A percentile compares a stretch with the other conserved stretches of the same genome.
Evolutionary conservation across 2,113 vertebrate species (phyloP).

Genomic region (Oxyura jamaicensis): DNA sequence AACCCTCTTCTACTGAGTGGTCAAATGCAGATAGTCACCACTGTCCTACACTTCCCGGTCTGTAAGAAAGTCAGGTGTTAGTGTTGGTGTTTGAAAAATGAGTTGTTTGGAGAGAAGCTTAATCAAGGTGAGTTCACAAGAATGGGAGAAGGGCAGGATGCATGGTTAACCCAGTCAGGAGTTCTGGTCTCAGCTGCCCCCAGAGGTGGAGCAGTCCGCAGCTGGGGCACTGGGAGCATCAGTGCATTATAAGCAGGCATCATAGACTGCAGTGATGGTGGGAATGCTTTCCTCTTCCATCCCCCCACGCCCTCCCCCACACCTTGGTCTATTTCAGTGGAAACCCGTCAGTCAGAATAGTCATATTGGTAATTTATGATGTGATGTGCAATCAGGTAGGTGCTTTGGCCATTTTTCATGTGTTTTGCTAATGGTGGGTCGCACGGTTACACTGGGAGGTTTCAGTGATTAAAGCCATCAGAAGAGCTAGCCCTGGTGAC

Average conservation of each 20-base stretch:
- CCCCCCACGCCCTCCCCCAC: too few relatives aligned
- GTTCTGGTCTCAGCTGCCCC: background rate
- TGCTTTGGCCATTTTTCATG: conserved; percentile 28
- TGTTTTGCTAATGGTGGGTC: background rate
- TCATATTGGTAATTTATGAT: conserved; percentile 9
- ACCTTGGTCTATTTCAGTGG: background rate
- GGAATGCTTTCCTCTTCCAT: background rate
- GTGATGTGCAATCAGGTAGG: background rate
- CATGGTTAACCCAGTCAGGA: background rate
- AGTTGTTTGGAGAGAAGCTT: background rate
- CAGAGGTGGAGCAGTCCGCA: background rate
- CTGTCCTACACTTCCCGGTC: accelerated
- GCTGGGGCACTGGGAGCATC: accelerated
- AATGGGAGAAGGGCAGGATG: background rate
- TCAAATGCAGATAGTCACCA: background rate
- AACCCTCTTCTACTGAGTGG: background rate
- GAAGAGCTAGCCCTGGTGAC: conserved; percentile 14
- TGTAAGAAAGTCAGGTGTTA: background rate
- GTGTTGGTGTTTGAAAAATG: background rate
- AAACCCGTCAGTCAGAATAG: background rate
- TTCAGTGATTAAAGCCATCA: conserved; percentile 46
- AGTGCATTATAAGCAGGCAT: background rate
- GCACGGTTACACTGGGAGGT: conserved; percentile 7
- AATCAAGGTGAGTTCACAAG: background rate
- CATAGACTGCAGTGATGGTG: background rate